These are phyloP conservation scores for Agapornis roseicollis DNA, from an alignment of 2,113 vertebrate genomes.

Conservation along the genomic window DNA sequence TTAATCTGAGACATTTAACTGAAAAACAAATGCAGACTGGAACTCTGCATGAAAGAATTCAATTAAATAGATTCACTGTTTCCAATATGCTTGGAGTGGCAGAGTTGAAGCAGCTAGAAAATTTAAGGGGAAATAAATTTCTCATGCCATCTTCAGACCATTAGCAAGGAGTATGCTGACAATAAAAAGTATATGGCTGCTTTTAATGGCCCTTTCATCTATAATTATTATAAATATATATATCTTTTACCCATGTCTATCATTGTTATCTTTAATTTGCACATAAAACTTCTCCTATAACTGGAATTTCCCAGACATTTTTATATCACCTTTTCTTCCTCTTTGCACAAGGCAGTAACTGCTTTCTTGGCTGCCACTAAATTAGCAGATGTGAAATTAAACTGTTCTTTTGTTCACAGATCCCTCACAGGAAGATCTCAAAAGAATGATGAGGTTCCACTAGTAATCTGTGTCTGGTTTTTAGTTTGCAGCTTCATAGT, in stretches of 20 bases:
- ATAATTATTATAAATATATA: not conserved
- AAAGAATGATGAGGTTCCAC: not conserved
- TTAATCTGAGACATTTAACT: not conserved
- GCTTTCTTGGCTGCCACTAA: not conserved
- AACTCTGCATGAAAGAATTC: slow-evolving; percentile 11
- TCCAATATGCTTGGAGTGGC: not conserved
- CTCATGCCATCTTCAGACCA: not conserved
- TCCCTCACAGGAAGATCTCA: not conserved
- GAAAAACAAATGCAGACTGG: slow-evolving; percentile 15
- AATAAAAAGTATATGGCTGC: not conserved
- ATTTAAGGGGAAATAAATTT: not conserved
- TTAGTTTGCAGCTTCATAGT: not conserved
- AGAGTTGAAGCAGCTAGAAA: not conserved
- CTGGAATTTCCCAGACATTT: not conserved
- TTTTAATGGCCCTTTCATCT: not conserved
- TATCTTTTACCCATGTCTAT: not conserved
- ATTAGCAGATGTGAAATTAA: slow-evolving; percentile 10
- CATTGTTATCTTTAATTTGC: not conserved
- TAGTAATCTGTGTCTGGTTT: not conserved
- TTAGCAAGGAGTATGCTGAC: not conserved
- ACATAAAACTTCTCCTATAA: not conserved
- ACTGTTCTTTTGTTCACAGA: not conserved
- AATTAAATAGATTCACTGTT: slow-evolving; percentile 17
- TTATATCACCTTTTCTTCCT: not conserved
- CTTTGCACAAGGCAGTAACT: not conserved